Evolutionary conservation across 2,888 invertebrate species (phyloP), one percentile per base, ranked within the genome.

Genomic region (Phasia obesa): DNA sequence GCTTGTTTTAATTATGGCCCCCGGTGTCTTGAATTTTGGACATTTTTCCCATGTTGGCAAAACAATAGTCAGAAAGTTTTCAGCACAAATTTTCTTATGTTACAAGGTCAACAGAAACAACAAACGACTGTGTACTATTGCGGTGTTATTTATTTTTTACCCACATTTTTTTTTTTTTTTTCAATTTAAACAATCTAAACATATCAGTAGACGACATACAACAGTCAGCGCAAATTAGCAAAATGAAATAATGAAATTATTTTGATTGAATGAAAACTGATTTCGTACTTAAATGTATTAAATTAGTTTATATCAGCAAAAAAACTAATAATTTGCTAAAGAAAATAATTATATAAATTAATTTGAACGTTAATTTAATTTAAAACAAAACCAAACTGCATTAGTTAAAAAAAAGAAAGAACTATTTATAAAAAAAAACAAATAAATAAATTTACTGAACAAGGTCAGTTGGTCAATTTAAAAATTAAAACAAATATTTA

Each of bases 41-140:
- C 59, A 69, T 67, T 9, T 62, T 15, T 44, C 21, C 2, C 35
- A 53, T 38, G 27, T 21, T 17, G 31, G 25, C 57, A 25, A 44
- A 78, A 82, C 82, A 82, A 82, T 82, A 74, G 73, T 64, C 69
- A 51, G 78, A 82, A 82, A 82, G 69, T 82, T 78, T 78, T 62
- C 69, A 82, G 21, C 77, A 64, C 42, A 64, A 65, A 74, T 69
- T 69, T 73, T 82, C 69, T 82, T 82, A 74, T 78, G 82, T 67
- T 82, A 82, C 82, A 82, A 82, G 82, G 82, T 82, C 62, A 69
- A 11, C 19, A 47, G n/a, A 53, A 49, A 51, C 13, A 57, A 25
- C 17, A 60, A 64, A 64, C 9, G 4, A 23, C 0, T 55, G 23
- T 64, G 31, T 74, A 35, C 13, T 49, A 13, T n/a, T 59, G n/a